A percentile compares a stretch with the other conserved stretches of the same genome.
Conservation (phyloP, 2,797 vertebrate genomes). For the Oreortyx pictus region DNA sequence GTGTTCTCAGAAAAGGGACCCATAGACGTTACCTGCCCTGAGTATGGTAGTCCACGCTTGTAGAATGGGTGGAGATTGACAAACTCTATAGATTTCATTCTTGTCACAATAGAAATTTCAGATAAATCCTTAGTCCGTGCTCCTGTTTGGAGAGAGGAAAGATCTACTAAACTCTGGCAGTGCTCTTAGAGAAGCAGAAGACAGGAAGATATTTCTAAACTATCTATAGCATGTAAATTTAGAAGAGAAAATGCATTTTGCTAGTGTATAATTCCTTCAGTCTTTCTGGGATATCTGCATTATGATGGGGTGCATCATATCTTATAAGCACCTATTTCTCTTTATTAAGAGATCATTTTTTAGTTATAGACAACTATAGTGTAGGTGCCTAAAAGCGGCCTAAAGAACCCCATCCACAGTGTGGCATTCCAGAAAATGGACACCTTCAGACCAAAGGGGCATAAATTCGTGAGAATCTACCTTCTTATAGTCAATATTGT, state of each 20-base stretch:
- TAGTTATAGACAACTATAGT: neutral
- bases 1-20: neutral
- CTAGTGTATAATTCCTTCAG: neutral
- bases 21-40: slow-evolving; percentile 51
- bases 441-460: neutral
- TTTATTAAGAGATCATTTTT: neutral
- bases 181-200: neutral
- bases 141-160: slow-evolving; percentile 17
- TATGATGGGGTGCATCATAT: neutral
- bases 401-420: neutral
- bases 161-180: neutral
- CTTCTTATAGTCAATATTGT: neutral
- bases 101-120: accelerated
- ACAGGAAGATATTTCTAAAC: neutral
- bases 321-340: neutral
- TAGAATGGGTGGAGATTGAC: slow-evolving; percentile 47
- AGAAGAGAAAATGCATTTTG: neutral
- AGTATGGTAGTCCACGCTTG: slow-evolving; percentile 53
- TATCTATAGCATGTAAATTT: neutral
- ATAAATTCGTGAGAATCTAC: neutral
- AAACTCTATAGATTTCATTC: neutral
- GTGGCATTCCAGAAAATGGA: neutral
- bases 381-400: neutral
- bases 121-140: accelerated
- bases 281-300: neutral